Percentiles rank a stretch among this genome's conserved stretches.
Conservation (phyloP, 2,797 vertebrate species). For the Dendrocincla tyrannina region DNA sequence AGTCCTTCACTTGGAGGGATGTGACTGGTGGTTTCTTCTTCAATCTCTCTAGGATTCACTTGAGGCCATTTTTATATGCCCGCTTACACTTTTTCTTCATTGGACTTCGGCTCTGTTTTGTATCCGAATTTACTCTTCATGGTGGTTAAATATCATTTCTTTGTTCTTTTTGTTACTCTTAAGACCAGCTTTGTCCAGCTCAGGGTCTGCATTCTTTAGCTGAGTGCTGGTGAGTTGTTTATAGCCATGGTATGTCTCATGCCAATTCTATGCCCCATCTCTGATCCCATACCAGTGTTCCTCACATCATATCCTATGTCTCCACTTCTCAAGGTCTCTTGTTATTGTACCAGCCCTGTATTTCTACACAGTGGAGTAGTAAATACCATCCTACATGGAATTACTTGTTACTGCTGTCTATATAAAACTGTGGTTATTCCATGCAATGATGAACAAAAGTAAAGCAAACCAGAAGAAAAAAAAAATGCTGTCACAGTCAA, state of each 20-base stretch:
- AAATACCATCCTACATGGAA: accelerated
- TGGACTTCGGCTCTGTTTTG: neutral
- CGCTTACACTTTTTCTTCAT: neutral
- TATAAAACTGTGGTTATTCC: neutral
- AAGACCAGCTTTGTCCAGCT: neutral
- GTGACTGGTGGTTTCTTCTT: neutral
- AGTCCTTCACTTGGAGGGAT: neutral
- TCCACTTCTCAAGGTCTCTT: neutral
- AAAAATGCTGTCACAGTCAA: neutral
- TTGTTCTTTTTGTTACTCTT: neutral
- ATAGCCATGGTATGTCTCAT: accelerated
- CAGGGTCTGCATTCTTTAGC: neutral
- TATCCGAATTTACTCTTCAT: neutral
- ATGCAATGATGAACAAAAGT: neutral
- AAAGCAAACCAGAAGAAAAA: neutral
- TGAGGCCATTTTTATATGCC: neutral
- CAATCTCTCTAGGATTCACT: neutral
- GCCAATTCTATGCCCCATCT: neutral
- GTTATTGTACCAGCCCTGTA: neutral
- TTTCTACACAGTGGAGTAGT: neutral
- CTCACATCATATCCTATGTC: neutral
- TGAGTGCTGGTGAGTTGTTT: neutral
- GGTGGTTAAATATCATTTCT: neutral
- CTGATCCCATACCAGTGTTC: neutral
- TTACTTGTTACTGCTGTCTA: neutral